A percentile compares a stretch with the other conserved stretches of the same genome.
Evolutionary conservation across 2,888 invertebrate genomes (phyloP).

Genomic region (Drosophila limbata): DNA sequence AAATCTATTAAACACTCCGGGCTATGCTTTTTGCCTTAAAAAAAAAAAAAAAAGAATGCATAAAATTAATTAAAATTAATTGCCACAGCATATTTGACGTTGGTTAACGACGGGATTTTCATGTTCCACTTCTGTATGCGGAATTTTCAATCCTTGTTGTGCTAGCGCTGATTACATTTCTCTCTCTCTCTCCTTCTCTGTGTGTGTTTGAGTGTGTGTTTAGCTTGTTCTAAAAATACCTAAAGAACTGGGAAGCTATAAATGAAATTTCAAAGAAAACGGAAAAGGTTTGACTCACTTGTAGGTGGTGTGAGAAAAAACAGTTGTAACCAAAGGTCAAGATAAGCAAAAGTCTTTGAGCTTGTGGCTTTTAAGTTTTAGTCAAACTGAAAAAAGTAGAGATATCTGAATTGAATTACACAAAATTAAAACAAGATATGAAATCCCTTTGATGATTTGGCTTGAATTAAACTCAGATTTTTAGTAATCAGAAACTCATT

Average conservation of each 20-base stretch:
- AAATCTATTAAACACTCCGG: constrained; percentile 51
- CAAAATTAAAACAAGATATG: not conserved
- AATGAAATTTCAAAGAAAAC: constrained; percentile 35
- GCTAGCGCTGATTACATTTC: constrained; percentile 42
- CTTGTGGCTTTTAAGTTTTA: constrained; percentile 13
- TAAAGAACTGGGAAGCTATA: constrained; percentile 23
- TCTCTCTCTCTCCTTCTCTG: not conserved
- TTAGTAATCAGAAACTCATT: no score
- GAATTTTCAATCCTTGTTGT: constrained; percentile 48
- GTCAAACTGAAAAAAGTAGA: not conserved
- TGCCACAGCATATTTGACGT: constrained; percentile 66
- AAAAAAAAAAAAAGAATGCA: constrained; percentile 16
- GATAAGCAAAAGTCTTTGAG: constrained; percentile 36
- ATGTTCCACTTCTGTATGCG: constrained; percentile 22
- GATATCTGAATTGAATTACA: not conserved
- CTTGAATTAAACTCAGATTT: not conserved
- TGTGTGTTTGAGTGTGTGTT: constrained; percentile 1
- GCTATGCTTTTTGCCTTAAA: not conserved
- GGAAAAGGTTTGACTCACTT: constrained; percentile 40
- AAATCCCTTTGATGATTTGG: not conserved
- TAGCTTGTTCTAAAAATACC: constrained; percentile 53
- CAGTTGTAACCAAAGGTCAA: constrained; percentile 31
- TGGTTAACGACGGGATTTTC: constrained; percentile 35
- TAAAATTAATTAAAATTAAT: constrained; percentile 81
- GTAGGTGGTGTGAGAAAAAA: not conserved